Conservation (phyloP, 2,888 invertebrate species). For the Drosophila anceps region DNA sequence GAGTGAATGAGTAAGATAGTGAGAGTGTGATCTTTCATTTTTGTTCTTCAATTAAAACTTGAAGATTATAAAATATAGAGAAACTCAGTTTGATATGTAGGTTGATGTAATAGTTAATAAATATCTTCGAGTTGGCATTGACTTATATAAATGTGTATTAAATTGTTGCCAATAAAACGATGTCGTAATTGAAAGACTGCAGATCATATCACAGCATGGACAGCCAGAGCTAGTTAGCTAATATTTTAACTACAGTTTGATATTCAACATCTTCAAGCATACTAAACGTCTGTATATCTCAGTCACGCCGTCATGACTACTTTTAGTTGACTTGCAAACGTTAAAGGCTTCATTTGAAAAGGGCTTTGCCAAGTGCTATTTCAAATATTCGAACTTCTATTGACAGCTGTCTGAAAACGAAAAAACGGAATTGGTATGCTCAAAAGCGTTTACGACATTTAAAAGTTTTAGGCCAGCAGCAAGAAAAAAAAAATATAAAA, state of each 20-base stretch:
- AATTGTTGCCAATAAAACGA: too few species aligned
- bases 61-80: too few species aligned
- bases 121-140: too few species aligned
- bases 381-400: conserved; percentile 13
- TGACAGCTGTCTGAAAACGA: conserved; percentile 25
- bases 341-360: neutral
- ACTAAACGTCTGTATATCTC: neutral
- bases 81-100: too few species aligned
- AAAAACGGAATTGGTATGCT: conserved; percentile 36
- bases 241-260: neutral
- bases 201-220: neutral
- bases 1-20: neutral
- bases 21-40: too few species aligned
- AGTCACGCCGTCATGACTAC: neutral
- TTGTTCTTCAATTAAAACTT: too few species aligned
- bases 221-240: neutral
- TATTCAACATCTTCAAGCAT: neutral
- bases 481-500: conserved; percentile 12
- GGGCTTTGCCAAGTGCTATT: neutral
- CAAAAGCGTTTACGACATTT: conserved; percentile 55
- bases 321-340: neutral
- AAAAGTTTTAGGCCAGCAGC: conserved; percentile 40
- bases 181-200: neutral
- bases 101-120: too few species aligned
- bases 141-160: too few species aligned